These are phyloP conservation scores for Phalacrocorax carbo DNA, from an alignment of 2,113 vertebrate species.

Conservation along the genomic window DNA sequence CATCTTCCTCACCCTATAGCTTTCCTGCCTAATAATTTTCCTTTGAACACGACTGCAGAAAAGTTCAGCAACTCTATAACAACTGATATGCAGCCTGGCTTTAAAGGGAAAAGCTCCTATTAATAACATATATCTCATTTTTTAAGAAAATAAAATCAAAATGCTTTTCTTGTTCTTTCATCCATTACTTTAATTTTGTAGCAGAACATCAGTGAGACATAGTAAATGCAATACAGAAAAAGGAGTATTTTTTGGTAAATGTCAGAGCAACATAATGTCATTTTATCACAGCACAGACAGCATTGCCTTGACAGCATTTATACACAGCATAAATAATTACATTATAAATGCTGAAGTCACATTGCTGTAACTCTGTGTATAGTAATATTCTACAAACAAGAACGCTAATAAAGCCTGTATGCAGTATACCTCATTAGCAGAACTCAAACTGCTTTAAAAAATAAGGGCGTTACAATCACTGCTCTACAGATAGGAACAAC, in stretches of 20 bases:
- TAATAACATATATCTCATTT: neutral
- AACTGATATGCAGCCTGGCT: neutral
- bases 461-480: neutral
- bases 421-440: neutral
- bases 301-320: neutral
- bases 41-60: neutral
- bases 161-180: neutral
- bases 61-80: neutral
- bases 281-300: neutral
- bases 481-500: neutral
- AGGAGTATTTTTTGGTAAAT: conserved; percentile 10
- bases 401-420: neutral
- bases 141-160: conserved; percentile 23
- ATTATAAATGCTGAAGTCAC: conserved; percentile 32
- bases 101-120: neutral
- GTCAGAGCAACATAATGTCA: conserved; percentile 30
- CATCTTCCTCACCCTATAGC: neutral
- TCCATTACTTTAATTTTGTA: neutral
- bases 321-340: conserved; percentile 18
- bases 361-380: neutral
- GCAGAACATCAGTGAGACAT: neutral
- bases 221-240: conserved; percentile 16
- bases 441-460: neutral
- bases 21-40: neutral
- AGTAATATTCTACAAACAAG: neutral